Base-by-base conservation (phyloP, 2,797 vertebrate species). In the Halcyon badia region DNA sequence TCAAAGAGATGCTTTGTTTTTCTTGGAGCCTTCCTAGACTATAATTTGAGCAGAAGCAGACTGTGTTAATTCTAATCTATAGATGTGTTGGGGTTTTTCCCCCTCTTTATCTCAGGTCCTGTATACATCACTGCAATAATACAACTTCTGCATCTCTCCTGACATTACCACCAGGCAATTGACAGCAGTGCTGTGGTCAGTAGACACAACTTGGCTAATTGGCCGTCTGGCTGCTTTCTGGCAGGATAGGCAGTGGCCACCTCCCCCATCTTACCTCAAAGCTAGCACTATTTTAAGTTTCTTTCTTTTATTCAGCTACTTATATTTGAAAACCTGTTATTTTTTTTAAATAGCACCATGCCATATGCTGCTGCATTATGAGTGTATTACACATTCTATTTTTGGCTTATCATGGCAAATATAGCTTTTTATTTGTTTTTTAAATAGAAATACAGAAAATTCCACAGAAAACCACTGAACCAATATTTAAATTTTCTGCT, bases 51-150 rank as follows among this genome's bases (percentile, higher is more conserved):
- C 37, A 84, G 41, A 11, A 64, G 13, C 19, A 30, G n/a, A 16
- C 5, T 14, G 14, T 41, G 8, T 58, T 73, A 79, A 42, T 37
- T 91, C 19, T 71, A 92, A 73, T 54, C 6, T 51, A 22, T 26
- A 24, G 41, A 66, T 35, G 11, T 26, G 7, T 9, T 61, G 15
- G 0, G 10, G 0, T 0, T 33, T 37, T 39, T 11, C 1, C 1
- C 4, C 10, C 14, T 33, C 30, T 39, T 61, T 75, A 48, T 76
- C 37, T 64, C 2, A 1, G 71, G 41, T 22, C 17, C 10, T 6
- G 2, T 56, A 10, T 12, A 31, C 2, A 4, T 56, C 37, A 41
- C 19, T 79, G 58, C 26, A 84, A 7, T 49, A 89, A 46, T 30
- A 14, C 26, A 39, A 2, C 39, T 49, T 60, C 52, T 73, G 12